Conservation (phyloP, 2,888 invertebrate species). For the Lampropteryx suffumata region DNA sequence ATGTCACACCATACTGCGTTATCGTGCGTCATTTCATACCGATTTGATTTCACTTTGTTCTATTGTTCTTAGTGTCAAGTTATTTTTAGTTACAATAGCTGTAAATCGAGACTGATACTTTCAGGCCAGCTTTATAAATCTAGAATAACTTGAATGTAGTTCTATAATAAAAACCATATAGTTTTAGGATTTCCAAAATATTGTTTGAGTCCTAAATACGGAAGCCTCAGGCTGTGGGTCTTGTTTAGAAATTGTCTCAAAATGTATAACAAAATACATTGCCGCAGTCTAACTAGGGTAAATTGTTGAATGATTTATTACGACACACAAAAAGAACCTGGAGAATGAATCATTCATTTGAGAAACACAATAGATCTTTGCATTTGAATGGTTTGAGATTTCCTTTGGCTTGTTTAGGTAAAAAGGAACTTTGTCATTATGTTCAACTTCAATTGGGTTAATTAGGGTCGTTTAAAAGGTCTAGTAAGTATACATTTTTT, state of each 20-base stretch:
- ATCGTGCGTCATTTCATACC: constrained; percentile 26
- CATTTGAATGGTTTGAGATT: constrained; percentile 9
- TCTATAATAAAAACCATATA: too few species aligned
- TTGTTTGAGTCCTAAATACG: too few species aligned
- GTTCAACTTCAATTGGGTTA: constrained; percentile 3
- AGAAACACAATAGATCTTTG: constrained; percentile 12
- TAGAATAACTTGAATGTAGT: too few species aligned
- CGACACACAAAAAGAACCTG: constrained; percentile 8
- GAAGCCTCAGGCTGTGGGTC: too few species aligned
- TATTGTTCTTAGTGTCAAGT: neutral
- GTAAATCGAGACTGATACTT: neutral
- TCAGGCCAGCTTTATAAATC: too few species aligned
- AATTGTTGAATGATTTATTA: constrained; percentile 15
- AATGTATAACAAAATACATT: neutral
- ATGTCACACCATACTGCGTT: constrained; percentile 20
- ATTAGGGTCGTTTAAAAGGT: too few species aligned
- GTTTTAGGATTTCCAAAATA: too few species aligned
- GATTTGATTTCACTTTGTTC: constrained; percentile 36
- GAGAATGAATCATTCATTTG: constrained; percentile 18
- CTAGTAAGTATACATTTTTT: too few species aligned
- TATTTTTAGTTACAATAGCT: neutral
- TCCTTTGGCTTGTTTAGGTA: constrained; percentile 1
- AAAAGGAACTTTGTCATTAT: constrained; percentile 1
- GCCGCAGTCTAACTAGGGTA: neutral
- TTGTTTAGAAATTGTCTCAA: too few species aligned